Base-by-base conservation (phyloP, 2,113 vertebrate species). In the Melanocharis versteri region DNA sequence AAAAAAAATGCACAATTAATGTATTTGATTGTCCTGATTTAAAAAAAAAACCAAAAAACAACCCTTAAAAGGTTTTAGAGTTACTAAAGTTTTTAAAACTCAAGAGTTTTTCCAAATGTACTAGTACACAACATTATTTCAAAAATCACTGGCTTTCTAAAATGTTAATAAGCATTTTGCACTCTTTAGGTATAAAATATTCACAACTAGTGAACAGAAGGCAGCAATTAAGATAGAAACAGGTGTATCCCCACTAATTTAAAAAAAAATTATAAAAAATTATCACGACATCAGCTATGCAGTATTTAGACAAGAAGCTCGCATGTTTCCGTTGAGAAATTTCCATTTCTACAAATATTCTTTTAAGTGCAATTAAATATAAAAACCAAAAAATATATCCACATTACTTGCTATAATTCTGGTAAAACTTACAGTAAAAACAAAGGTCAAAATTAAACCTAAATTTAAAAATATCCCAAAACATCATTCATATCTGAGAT, bases 1-100 rank as follows among this genome's bases (percentile, higher is more conserved):
- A 57, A 96, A 81, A 89, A 88, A 93, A 94, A 48, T 11, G 4
- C 5, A 61, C 7, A 77, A 6, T 80, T 56, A 92, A 89, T 7
- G 1, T 73, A 70, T 24, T 87, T 82, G 22, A 82, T 16, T 75
- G 18, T 57, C 70, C 31, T n/a, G 9, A 73, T 71, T 86, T 6
- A 54, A 70, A 89, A 42, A 37, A 58, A 50, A 62, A 83, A 72
- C 2, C 10, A 40, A 40, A 45, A 21, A 64, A n/a, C 50, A 35
- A 50, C 4, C 0, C 13, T 15, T 58, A 26, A 27, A 50, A 53
- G 0, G 0, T 68, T n/a, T 81, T 68, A 30, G 5, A 53, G 24
- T 17, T 84, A 51, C 2, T 11, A 0, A 71, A 75, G 13, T 31
- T 51, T 75, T 65, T 61, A 26, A 71, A 86, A 61, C 5, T 2